Evolutionary conservation across 35 echinoderm and acorn worm genomes (phyloP).

Genomic region (Holothuria glaberrima): DNA sequence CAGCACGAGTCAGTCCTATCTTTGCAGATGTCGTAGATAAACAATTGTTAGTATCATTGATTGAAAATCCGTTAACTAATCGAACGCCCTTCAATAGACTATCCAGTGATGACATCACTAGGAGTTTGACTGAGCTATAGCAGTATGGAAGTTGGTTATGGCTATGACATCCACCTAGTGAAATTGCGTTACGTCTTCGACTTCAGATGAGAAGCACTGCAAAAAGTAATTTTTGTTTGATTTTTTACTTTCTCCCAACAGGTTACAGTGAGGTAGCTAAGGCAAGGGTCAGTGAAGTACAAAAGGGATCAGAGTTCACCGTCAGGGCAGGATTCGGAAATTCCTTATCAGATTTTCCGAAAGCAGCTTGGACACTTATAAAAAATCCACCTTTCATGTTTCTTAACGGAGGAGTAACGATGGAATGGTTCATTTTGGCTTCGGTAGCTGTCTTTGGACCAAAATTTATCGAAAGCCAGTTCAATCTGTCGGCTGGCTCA

Average conservation of each 20-base stretch:
- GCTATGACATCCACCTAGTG: too few species aligned
- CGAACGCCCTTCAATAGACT: too few species aligned
- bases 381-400: conserved; percentile 94
- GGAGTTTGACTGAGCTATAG: too few species aligned
- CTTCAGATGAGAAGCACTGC: too few species aligned
- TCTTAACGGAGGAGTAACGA: conserved; percentile 77
- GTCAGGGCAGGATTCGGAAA: conserved; percentile 83
- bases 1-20: too few species aligned
- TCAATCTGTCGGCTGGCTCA: conserved; percentile 73
- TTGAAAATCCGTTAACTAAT: too few species aligned
- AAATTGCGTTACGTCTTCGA: too few species aligned
- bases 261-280: conserved; percentile 63
- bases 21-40: too few species aligned
- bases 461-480: conserved; percentile 96
- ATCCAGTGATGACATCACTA: too few species aligned
- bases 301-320: conserved; percentile 78
- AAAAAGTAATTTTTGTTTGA: too few species aligned
- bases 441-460: conserved; percentile 89
- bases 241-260: not conserved
- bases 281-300: conserved; percentile 62
- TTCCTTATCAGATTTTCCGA: conserved; percentile 81
- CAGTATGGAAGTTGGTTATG: too few species aligned
- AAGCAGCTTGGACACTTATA: conserved; percentile 67
- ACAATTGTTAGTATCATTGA: too few species aligned
- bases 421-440: conserved; percentile 91